phyloP scores from a whole-genome alignment of 2,113 vertebrate species.

The Strix aluco region DNA sequence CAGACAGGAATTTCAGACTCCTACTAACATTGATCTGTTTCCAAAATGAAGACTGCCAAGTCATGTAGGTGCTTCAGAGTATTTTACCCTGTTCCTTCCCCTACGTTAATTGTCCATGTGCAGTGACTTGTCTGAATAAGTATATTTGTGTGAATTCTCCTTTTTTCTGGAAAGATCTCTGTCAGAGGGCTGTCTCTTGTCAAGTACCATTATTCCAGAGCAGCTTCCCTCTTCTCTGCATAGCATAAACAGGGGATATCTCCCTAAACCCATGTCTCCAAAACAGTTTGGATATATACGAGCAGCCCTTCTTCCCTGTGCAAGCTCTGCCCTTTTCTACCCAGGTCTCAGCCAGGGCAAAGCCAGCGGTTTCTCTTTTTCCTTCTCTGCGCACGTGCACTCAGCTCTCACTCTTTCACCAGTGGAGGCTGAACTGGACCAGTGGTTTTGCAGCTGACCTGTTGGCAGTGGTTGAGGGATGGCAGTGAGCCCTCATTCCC shows the following conservation, averaged over 20 bases:
- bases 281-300: neutral
- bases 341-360: neutral
- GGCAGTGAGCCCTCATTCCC: no score
- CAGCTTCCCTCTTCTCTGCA: neutral
- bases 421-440: neutral
- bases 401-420: neutral
- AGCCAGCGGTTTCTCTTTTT: neutral
- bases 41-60: slow-evolving; percentile 22
- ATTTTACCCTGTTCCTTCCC: neutral
- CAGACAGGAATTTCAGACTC: slow-evolving; percentile 15
- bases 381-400: neutral
- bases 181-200: neutral
- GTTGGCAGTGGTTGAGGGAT: rapidly evolving
- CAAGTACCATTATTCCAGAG: neutral
- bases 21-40: neutral
- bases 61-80: neutral
- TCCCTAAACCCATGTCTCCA: neutral
- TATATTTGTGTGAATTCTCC: neutral
- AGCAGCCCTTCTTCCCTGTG: neutral
- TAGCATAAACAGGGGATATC: neutral
- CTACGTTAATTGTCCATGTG: neutral
- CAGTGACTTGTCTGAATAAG: neutral
- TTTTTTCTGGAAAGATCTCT: neutral
- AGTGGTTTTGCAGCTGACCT: neutral
- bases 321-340: neutral